Evolutionary conservation across 2,113 vertebrate genomes (phyloP).

Genomic region (Pseudois nayaur): DNA sequence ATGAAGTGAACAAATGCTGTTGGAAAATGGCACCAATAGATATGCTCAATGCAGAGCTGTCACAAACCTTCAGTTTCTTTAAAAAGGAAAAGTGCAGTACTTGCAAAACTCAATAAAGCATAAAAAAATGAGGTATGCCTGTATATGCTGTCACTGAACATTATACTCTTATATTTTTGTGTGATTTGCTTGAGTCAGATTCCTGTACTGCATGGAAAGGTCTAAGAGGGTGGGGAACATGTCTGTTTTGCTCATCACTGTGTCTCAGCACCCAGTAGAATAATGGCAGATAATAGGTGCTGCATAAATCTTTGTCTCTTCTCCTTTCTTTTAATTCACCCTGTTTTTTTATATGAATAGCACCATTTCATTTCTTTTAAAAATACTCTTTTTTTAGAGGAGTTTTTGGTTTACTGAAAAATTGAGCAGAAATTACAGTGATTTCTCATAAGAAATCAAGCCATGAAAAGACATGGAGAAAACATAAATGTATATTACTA

Average conservation of each 20-base stretch:
- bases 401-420: background rate
- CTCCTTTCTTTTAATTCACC: background rate
- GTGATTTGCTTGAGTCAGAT: background rate
- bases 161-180: background rate
- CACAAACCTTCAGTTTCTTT: background rate
- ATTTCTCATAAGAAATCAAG: background rate
- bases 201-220: background rate
- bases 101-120: background rate
- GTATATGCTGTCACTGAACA: background rate
- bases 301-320: background rate
- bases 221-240: background rate
- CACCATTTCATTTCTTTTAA: background rate
- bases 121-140: background rate
- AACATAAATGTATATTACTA: background rate
- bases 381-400: background rate
- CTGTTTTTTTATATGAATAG: background rate
- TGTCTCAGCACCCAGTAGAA: background rate
- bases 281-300: background rate
- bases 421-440: background rate
- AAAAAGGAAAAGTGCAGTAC: background rate
- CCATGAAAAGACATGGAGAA: background rate
- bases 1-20: background rate
- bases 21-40: background rate
- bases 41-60: background rate
- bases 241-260: background rate